phyloP scores from a whole-genome alignment of 2,113 vertebrate species.

The Anser brachyrhynchus region DNA sequence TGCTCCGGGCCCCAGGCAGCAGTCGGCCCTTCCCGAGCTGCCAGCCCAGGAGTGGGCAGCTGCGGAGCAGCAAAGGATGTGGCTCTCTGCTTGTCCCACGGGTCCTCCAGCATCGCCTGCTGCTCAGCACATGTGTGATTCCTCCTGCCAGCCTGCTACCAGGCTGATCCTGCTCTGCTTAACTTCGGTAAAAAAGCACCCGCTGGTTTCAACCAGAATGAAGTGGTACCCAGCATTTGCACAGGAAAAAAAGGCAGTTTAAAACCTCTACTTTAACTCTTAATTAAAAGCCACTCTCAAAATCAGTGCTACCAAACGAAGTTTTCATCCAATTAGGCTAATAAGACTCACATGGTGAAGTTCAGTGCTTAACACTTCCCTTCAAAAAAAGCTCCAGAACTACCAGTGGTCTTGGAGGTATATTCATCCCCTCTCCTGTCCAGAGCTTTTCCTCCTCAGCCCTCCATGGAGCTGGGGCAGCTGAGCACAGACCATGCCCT shows the following conservation, averaged over 20 bases:
- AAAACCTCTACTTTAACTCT: neutral
- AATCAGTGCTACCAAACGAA: neutral
- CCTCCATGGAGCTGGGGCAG: no score
- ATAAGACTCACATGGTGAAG: neutral
- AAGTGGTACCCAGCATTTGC: neutral
- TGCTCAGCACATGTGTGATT: rapidly evolving
- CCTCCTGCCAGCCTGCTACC: rapidly evolving
- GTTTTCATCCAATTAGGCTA: neutral
- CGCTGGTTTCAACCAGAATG: no score
- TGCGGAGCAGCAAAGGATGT: rapidly evolving
- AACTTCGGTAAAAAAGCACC: neutral
- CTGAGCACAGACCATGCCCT: no score
- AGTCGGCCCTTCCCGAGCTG: neutral
- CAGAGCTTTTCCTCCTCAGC: rapidly evolving
- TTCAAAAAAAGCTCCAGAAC: neutral
- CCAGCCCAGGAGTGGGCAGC: neutral
- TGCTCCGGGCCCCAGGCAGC: neutral
- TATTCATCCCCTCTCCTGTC: rapidly evolving
- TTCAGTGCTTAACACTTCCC: neutral
- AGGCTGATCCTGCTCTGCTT: neutral
- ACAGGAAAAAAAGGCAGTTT: neutral
- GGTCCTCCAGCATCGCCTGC: neutral
- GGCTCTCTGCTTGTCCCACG: neutral
- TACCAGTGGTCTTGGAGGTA: neutral
- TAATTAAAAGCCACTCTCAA: neutral